Evolutionary conservation across 2,113 vertebrate species (phyloP), one percentile per base, ranked within the genome.

Genomic region (Forbesichthys papilliferus): DNA sequence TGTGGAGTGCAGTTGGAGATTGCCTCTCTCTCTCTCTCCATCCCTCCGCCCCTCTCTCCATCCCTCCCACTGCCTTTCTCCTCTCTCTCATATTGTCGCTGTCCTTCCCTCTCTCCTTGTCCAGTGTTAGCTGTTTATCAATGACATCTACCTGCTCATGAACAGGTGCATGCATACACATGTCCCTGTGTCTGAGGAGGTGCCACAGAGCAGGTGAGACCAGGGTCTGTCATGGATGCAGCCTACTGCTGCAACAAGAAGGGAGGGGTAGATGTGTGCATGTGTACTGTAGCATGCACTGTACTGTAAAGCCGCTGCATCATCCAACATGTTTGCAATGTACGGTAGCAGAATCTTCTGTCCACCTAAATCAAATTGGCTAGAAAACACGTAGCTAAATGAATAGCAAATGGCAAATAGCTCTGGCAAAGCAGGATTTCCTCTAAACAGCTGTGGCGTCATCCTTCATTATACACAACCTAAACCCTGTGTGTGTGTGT

Each of bases 151-250:
- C 79, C 61, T 12, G 27, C 80, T 85, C 85, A 89, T 90, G 87
- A 88, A 91, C 89, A 89, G 78, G 88, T 91, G 84, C 78, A 88
- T 84, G 82, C 71, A 77, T 90, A 84, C 86, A 87, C 83, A 87
- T 86, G 77, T 85, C 65, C 71, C 75, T 55, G 59, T 65, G 75
- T 67, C 60, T 64, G 52, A 68, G 73, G 74, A 81, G 63, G 83
- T 73, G 62, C 61, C 33, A 53, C 52, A 58, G 78, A 66, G 75
- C 79, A 86, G 66, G 71, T 72, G 71, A 79, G 86, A 86, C 75
- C 77, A 74, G 59, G 67, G 61, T 77, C 77, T 81, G 85, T 87
- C 84, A 83, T 61, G 64, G 73, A 69, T 83, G 53, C 52, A 20
- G 20, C 20, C 20, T 20, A 2, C 20, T 34, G 69, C 55, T 53